Conservation (phyloP, 2,797 vertebrate genomes). For the Pseudochaenichthys georgianus region DNA sequence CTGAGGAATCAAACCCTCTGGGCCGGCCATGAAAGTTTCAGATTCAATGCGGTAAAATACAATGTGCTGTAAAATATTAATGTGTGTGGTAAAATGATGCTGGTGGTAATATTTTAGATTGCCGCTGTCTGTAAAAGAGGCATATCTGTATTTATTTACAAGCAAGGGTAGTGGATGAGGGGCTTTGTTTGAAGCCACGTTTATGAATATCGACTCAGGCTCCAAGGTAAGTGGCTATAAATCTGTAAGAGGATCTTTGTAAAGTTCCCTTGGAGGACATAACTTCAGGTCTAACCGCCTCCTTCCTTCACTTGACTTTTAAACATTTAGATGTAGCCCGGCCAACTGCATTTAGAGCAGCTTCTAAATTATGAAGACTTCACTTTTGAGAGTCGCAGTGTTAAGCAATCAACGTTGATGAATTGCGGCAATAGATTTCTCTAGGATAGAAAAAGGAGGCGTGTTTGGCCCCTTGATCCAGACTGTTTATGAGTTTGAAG, state of each 20-base stretch:
- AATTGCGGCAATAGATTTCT: constrained; percentile 70
- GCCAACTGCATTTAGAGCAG: constrained; percentile 71
- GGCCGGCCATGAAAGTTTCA: constrained; percentile 84
- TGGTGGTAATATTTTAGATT: constrained; percentile 89
- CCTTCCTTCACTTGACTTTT: constrained; percentile 83
- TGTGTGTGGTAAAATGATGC: constrained; percentile 86
- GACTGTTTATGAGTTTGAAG: constrained; percentile 64
- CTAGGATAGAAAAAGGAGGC: constrained; percentile 49
- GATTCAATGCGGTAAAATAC: constrained; percentile 87
- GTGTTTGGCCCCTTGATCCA: constrained; percentile 69
- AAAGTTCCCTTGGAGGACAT: constrained; percentile 85
- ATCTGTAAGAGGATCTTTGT: constrained; percentile 81
- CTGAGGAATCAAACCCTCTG: constrained; percentile 76
- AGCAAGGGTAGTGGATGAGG: constrained; percentile 79
- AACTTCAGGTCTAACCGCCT: constrained; percentile 81
- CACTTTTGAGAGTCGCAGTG: constrained; percentile 69
- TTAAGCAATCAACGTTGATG: constrained; percentile 75
- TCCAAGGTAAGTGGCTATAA: constrained; percentile 87
- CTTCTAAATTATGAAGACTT: constrained; percentile 78
- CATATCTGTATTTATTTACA: constrained; percentile 89
- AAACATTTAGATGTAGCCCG: constrained; percentile 81
- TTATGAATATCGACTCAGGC: constrained; percentile 87
- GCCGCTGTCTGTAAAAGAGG: constrained; percentile 87
- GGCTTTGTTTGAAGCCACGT: constrained; percentile 86
- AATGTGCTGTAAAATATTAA: constrained; percentile 88